phyloP scores from a whole-genome alignment of 2,888 invertebrate genomes.

The Drosophila robusta region DNA sequence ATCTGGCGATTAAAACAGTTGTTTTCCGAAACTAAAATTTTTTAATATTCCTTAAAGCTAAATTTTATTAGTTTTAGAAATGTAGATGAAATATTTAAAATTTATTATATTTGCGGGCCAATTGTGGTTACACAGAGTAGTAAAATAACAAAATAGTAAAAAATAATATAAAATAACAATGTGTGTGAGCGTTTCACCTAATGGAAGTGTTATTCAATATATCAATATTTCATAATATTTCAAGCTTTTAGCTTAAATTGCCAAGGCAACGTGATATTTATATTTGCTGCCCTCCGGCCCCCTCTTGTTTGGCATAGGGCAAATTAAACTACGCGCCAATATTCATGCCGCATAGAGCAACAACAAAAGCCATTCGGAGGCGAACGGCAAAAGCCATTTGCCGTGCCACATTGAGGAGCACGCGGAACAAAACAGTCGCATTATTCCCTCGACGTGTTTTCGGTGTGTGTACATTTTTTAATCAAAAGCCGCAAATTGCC shows the following conservation, averaged over 20 bases:
- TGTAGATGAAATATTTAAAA: too few species aligned
- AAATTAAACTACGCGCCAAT: conserved; percentile 73
- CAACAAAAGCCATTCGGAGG: conserved; percentile 38
- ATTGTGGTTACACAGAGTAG: too few species aligned
- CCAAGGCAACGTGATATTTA: conserved; percentile 2
- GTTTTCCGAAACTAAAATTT: too few species aligned
- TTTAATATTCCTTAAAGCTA: too few species aligned
- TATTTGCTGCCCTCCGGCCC: not conserved
- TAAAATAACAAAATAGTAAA: too few species aligned
- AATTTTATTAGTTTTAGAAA: too few species aligned
- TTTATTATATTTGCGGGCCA: too few species aligned
- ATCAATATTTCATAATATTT: conserved; percentile 8
- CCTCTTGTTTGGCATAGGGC: conserved; percentile 4
- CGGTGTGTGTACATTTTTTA: conserved; percentile 72
- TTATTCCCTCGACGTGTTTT: conserved; percentile 75
- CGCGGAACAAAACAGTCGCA: conserved; percentile 67
- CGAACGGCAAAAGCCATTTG: conserved; percentile 48
- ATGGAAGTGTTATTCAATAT: conserved; percentile 1
- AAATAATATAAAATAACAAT: too few species aligned
- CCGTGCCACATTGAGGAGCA: conserved; percentile 32
- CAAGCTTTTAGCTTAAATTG: conserved; percentile 14
- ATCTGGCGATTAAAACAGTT: too few species aligned
- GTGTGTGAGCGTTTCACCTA: too few species aligned
- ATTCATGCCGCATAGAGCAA: conserved; percentile 64
- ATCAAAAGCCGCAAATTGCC: conserved; percentile 81